A percentile compares a stretch with the other conserved stretches of the same genome.
Evolutionary conservation across 92 coral and sea anemone species (phyloP).

Genomic region (Palythoa caribaeorum): DNA sequence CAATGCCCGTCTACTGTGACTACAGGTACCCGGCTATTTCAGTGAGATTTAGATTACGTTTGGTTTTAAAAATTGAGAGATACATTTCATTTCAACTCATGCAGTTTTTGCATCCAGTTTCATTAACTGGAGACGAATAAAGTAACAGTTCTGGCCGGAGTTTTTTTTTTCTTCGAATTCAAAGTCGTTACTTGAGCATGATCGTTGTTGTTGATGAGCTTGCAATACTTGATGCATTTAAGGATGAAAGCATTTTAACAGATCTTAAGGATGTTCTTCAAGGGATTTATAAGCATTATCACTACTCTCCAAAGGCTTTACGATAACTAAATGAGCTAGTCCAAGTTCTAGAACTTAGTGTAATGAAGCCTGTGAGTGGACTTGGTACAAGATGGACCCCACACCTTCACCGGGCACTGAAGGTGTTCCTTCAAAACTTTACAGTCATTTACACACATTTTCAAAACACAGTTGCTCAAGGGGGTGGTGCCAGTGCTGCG

Average conservation of each 20-base stretch:
- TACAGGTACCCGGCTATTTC: too few species aligned
- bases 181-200: too few species aligned
- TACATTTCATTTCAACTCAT: too few species aligned
- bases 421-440: not conserved
- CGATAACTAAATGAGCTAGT: slow-evolving; percentile 48
- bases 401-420: not conserved
- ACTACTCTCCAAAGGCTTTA: slow-evolving; percentile 41
- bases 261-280: slow-evolving; percentile 13
- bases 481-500: not conserved
- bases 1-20: too few species aligned
- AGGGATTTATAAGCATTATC: slow-evolving; percentile 40
- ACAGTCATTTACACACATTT: not conserved
- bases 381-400: slow-evolving; percentile 48
- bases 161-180: too few species aligned
- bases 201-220: too few species aligned
- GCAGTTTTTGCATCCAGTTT: too few species aligned
- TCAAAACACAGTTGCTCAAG: not conserved
- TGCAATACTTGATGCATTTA: not conserved
- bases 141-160: too few species aligned
- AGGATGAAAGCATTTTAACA: not conserved
- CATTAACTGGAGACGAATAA: too few species aligned
- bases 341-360: slow-evolving; percentile 27
- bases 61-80: too few species aligned
- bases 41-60: too few species aligned
- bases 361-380: slow-evolving; percentile 36